Evolutionary conservation across 30 jellyfish, hydroid and myxozoan genomes (phyloP), one percentile per base, ranked within the genome.

Genomic region (Turritopsis rubra): DNA sequence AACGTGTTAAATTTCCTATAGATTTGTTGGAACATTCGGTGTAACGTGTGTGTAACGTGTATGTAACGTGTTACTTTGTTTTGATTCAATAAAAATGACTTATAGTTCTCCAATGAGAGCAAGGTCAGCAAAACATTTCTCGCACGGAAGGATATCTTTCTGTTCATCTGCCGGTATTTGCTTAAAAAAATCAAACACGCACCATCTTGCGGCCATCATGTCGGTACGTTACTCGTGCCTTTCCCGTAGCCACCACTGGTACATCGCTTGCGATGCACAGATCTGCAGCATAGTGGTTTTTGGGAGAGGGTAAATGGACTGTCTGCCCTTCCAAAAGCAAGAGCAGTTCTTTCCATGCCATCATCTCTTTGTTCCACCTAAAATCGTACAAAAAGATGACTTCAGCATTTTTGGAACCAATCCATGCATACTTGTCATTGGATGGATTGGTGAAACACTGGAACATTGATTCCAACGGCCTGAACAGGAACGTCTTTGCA

Each of bases 251-350:
- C 23, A 85, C 71, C 17, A 85, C 71, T 0, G 93, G 93, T 5
- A 70, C 52, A 70, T 85, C 93, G 16, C 72, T 65, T 8, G 0
- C 1, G 0, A 85, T 53, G 84, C 84, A 76, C 18, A 85, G 74
- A 54, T 85, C 93, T 0, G 66, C 25, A 26, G 88, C 0, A 65
- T 30, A 79, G 4, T 76, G 88, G n/a, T 79, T 77, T 65, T 79
- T 78, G 0, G 93, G 93, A 0, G 93, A 28, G 0, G 93, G 93
- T 65, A 85, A 31, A 88, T 85, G 93, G 0, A 85, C 85, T 0
- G 81, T 30, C 73, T 85, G 74, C 71, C 93, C 85, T 78, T 85
- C 88, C 24, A 85, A 60, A 0, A 79, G 79, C 0, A 85, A 41
- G 16, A 78, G 89, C 68, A 79, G 52, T 17, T 85, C 79, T 30